A percentile compares a stretch with the other conserved stretches of the same genome.
Conservation (phyloP, 2,888 invertebrate genomes). For the Diploptera punctata region DNA sequence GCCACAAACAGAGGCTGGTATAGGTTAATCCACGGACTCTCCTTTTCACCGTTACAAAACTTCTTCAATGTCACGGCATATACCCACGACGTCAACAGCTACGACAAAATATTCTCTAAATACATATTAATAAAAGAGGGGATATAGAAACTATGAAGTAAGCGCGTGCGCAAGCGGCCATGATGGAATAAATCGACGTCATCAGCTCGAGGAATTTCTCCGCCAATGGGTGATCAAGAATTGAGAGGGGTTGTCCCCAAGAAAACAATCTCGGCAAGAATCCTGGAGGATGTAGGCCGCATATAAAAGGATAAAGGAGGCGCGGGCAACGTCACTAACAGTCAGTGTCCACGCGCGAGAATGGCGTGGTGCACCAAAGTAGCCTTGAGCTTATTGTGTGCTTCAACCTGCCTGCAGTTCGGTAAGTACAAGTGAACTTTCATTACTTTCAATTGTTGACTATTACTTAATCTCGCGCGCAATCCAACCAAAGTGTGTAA, state of each 20-base stretch:
- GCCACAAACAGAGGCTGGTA: not conserved
- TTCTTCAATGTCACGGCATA: constrained; percentile 29
- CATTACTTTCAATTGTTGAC: not conserved
- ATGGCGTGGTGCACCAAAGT: constrained; percentile 41
- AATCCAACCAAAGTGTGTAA: no score
- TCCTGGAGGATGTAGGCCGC: constrained; percentile 36
- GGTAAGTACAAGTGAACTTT: constrained; percentile 38
- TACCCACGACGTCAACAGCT: not conserved
- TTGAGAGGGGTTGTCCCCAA: constrained; percentile 40
- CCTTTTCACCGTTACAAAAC: constrained; percentile 28
- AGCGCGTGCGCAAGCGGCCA: constrained; percentile 36
- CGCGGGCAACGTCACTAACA: constrained; percentile 28
- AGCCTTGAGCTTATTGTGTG: constrained; percentile 32
- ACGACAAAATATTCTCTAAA: constrained; percentile 11
- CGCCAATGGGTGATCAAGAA: constrained; percentile 38
- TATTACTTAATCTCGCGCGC: not conserved
- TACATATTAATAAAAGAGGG: not conserved
- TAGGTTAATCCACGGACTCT: not conserved
- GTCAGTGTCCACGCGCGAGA: constrained; percentile 32
- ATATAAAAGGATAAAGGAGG: constrained; percentile 32
- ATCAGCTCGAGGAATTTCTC: constrained; percentile 34
- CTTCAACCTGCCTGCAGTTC: constrained; percentile 35
- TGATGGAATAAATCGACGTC: constrained; percentile 31
- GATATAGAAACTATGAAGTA: constrained; percentile 2
- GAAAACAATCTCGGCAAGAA: constrained; percentile 31